Conservation (phyloP, 2,888 invertebrate genomes). For the Cataglyphis albicans region DNA sequence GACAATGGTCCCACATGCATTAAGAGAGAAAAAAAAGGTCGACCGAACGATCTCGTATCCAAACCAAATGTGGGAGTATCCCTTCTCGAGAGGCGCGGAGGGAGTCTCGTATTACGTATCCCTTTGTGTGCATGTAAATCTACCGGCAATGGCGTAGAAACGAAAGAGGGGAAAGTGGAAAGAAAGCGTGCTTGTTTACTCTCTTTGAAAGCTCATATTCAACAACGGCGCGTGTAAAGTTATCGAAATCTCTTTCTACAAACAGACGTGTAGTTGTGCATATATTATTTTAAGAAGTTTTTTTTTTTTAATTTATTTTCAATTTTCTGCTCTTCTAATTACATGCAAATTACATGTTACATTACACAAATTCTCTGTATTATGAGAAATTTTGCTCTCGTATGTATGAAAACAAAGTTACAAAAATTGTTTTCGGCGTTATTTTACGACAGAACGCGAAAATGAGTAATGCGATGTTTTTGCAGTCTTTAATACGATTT, state of each 20-base stretch:
- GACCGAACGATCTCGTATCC: constrained; percentile 9
- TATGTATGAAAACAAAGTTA: constrained; percentile 11
- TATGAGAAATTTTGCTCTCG: background rate
- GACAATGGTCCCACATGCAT: constrained; percentile 59
- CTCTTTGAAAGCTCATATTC: background rate
- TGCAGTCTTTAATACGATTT: constrained; percentile 10
- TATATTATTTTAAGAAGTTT: background rate
- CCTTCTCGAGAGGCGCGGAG: constrained; percentile 25
- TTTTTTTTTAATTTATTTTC: background rate
- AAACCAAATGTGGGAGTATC: constrained; percentile 51
- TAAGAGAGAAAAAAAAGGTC: constrained; percentile 24
- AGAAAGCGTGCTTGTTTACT: background rate
- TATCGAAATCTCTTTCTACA: background rate
- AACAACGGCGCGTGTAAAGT: background rate
- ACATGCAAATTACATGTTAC: background rate
- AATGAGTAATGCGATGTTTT: constrained; percentile 4
- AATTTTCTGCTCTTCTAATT: background rate
- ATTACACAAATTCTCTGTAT: background rate
- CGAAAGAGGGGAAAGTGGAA: background rate
- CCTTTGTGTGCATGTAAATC: constrained; percentile 46
- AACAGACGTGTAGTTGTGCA: background rate
- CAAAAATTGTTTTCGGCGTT: constrained; percentile 6
- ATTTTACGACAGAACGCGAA: constrained; percentile 5
- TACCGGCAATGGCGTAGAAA: constrained; percentile 42
- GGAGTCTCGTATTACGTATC: constrained; percentile 33